phyloP scores from a whole-genome alignment of 2,888 invertebrate species.

The Folsomia candida region DNA sequence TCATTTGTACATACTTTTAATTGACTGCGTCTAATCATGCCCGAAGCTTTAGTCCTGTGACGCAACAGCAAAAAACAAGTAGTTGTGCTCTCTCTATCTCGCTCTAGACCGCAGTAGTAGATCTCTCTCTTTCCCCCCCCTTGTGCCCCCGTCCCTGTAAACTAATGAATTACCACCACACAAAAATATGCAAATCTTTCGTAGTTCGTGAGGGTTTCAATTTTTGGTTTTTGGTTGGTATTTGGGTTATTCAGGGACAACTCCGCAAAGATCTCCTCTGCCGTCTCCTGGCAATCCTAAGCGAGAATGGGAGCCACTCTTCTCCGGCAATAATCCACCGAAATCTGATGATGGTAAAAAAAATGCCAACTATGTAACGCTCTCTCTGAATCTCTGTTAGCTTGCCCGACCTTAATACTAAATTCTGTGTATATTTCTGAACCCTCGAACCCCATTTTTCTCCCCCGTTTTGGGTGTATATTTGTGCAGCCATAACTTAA shows the following conservation, averaged over 20 bases:
- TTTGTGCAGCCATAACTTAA: too few relatives aligned
- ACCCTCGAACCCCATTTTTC: background rate
- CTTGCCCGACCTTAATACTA: background rate
- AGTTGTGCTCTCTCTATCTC: too few relatives aligned
- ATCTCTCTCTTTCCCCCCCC: background rate
- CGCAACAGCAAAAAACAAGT: too few relatives aligned
- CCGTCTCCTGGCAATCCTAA: conserved; percentile 69
- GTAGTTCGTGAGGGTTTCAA: background rate
- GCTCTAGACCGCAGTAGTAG: too few relatives aligned
- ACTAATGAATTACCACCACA: background rate
- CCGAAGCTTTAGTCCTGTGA: conserved; percentile 17
- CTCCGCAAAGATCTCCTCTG: conserved; percentile 51
- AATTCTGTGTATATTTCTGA: background rate
- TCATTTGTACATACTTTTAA: too few relatives aligned
- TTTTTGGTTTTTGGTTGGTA: background rate
- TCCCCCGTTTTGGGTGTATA: background rate
- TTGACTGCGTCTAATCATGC: conserved; percentile 18
- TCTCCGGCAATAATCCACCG: conserved; percentile 55
- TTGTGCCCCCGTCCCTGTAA: background rate
- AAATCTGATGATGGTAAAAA: conserved; percentile 73
- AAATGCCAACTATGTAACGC: too few relatives aligned
- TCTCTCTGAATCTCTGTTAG: too few relatives aligned
- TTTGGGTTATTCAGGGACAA: conserved; percentile 45
- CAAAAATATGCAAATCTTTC: background rate
- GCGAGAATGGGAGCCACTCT: conserved; percentile 52